Evolutionary conservation across 2,797 vertebrate species (phyloP).

Genomic region (Catharus ustulatus): DNA sequence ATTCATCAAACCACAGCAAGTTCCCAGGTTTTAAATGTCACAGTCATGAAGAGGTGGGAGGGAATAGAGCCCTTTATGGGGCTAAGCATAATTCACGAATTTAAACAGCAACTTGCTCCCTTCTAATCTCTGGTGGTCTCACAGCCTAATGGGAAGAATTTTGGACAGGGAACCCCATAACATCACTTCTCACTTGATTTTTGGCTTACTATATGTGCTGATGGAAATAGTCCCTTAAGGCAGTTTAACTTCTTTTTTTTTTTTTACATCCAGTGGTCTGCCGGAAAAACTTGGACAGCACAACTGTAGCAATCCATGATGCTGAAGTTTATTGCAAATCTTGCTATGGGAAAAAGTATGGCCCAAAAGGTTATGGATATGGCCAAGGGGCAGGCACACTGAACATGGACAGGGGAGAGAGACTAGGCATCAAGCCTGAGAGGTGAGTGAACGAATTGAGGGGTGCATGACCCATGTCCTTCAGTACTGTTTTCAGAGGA

Average conservation of each 20-base stretch:
- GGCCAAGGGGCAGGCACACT: constrained; percentile 93
- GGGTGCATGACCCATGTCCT: neutral
- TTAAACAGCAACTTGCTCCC: neutral
- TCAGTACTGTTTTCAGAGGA: neutral
- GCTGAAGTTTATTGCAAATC: constrained; percentile 95
- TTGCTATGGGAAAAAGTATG: constrained; percentile 96
- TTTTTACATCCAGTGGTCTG: constrained; percentile 83
- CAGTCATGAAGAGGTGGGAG: neutral
- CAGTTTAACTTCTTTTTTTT: neutral
- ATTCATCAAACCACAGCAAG: constrained; percentile 28
- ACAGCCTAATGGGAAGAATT: neutral
- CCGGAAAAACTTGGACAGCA: constrained; percentile 94
- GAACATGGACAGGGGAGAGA: constrained; percentile 94
- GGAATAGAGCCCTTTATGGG: neutral
- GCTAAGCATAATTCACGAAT: neutral
- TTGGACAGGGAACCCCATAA: neutral
- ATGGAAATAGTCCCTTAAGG: neutral
- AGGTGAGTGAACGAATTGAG: constrained; percentile 76
- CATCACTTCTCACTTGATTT: neutral
- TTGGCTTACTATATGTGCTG: neutral
- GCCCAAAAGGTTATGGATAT: constrained; percentile 94
- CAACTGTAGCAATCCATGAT: constrained; percentile 90
- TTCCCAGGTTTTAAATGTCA: constrained; percentile 55
- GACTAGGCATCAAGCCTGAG: constrained; percentile 92
- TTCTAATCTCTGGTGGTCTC: neutral